phyloP scores from a whole-genome alignment of 2,888 invertebrate genomes.

The Leucophenga maculata region DNA sequence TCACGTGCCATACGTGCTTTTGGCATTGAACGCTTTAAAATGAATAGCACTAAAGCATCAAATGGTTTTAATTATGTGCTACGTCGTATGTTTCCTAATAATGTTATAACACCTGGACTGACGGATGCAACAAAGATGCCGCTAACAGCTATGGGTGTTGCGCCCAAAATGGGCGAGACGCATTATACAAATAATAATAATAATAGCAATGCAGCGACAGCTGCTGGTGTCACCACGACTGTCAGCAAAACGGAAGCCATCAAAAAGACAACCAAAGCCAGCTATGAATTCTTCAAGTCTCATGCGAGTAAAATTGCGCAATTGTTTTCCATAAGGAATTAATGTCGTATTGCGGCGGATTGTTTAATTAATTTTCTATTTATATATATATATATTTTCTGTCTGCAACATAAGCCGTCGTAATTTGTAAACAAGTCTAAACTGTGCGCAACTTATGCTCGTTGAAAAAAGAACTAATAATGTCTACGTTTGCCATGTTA shows the following conservation, averaged over 20 bases:
- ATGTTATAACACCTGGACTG: conserved; percentile 51
- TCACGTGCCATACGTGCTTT: conserved; percentile 90
- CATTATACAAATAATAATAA: not conserved
- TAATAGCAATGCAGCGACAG: not conserved
- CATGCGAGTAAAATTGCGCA: conserved; percentile 70
- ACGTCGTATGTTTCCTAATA: conserved; percentile 77
- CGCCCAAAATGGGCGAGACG: conserved; percentile 9
- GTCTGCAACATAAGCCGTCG: conserved; percentile 28
- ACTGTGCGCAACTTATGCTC: too few relatives aligned
- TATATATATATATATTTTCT: not conserved
- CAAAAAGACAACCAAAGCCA: conserved; percentile 85
- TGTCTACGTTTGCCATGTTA: too few relatives aligned
- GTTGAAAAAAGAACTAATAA: too few relatives aligned
- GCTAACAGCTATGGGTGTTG: conserved; percentile 27
- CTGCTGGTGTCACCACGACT: conserved; percentile 28
- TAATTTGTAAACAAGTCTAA: conserved; percentile 46
- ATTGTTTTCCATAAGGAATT: conserved; percentile 71
- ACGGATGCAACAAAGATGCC: conserved; percentile 21
- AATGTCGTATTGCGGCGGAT: too few relatives aligned
- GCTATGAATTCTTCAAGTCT: conserved; percentile 85
- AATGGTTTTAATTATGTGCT: conserved; percentile 89
- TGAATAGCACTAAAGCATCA: conserved; percentile 87
- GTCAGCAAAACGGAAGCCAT: conserved; percentile 74
- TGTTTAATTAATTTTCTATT: too few relatives aligned
- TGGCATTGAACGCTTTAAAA: conserved; percentile 90